Percentiles rank a stretch among this genome's conserved stretches.
Evolutionary conservation across 1,140 invertebrate species (phyloP).

Genomic region (Contarinia nasturtii): DNA sequence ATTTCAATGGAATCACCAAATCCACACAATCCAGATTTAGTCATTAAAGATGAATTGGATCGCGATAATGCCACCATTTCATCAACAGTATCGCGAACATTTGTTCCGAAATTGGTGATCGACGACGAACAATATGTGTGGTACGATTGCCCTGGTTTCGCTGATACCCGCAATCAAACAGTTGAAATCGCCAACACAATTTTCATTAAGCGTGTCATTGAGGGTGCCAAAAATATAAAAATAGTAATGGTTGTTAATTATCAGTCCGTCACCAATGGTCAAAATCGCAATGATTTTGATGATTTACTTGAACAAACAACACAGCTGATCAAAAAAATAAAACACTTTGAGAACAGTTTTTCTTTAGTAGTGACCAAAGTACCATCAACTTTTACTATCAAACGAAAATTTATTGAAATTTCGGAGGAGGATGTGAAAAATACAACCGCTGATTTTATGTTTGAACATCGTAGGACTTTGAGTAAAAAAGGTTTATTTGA

Average conservation of each 20-base stretch:
- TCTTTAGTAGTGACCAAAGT: neutral
- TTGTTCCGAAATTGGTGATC: neutral
- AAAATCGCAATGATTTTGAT: neutral
- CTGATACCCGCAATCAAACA: neutral
- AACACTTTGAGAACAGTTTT: neutral
- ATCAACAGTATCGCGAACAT: neutral
- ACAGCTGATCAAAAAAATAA: neutral
- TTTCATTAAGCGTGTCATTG: neutral
- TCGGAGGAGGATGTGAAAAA: neutral
- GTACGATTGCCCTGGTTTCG: neutral
- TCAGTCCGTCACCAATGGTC: neutral
- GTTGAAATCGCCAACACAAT: neutral
- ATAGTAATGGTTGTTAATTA: neutral
- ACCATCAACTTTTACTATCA: neutral
- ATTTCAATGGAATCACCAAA: neutral
- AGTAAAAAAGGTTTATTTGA: neutral
- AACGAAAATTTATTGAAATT: neutral
- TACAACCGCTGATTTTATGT: neutral
- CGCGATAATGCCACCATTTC: neutral
- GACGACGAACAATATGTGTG: neutral
- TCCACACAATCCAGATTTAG: neutral
- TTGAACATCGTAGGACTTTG: neutral
- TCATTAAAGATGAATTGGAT: neutral
- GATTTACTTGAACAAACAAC: neutral
- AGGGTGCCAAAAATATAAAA: neutral